Conservation (phyloP, 2,113 vertebrate genomes). For the Lasiurus borealis region DNA sequence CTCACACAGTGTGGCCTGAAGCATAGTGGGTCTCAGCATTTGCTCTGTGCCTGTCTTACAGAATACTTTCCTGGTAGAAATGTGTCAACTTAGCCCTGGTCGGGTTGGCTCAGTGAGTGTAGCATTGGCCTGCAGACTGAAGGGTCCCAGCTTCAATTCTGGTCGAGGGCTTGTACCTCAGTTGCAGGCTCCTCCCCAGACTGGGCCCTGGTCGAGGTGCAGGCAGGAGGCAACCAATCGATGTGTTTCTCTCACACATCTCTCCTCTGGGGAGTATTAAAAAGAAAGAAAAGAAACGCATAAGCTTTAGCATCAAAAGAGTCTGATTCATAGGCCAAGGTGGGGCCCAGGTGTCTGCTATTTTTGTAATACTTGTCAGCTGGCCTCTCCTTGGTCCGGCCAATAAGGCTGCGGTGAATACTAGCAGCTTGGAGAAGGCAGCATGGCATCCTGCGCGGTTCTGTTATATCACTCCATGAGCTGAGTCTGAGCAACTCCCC, state of each 20-base stretch:
- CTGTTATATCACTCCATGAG: not conserved
- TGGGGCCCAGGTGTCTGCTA: not conserved
- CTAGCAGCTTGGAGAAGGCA: not conserved
- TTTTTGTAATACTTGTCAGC: not conserved
- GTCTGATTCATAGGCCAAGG: not conserved
- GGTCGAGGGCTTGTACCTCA: no score
- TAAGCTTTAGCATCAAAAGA: not conserved
- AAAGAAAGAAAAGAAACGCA: no score
- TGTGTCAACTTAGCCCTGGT: no score
- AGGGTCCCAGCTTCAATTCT: no score
- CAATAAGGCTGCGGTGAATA: not conserved
- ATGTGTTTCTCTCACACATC: no score
- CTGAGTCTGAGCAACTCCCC: not conserved
- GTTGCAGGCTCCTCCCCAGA: no score
- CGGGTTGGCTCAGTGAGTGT: no score
- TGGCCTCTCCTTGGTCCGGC: not conserved
- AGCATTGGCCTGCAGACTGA: no score
- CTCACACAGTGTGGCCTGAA: not conserved
- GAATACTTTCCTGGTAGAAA: not conserved
- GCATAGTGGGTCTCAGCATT: no score
- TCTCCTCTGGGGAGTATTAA: no score
- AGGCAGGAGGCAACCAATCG: no score
- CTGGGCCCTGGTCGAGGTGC: no score
- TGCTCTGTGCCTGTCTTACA: not conserved
- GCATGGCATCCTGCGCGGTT: not conserved